Base-by-base conservation (phyloP, 2,888 invertebrate species). In the Euplagia quadripunctaria region DNA sequence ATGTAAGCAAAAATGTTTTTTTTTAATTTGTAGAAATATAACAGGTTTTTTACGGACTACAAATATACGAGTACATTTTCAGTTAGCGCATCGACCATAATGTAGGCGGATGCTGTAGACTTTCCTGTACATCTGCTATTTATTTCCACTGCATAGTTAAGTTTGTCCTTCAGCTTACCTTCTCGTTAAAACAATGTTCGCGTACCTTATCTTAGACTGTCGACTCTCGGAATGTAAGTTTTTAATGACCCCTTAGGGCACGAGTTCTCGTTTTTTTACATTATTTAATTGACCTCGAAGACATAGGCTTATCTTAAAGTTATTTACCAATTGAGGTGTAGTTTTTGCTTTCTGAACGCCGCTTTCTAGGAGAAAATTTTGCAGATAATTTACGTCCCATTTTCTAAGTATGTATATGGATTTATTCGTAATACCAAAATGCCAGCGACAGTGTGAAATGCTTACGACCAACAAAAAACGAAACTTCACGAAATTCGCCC, bases 401-500 rank as follows among this genome's bases (percentile, higher is more conserved):
- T 46, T 46, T 31, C 12, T 14, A 61, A 14, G 61, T 31, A 2
- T 31, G 31, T 58, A 58, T 11, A 65, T 20, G 0, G 14, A 49
- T 49, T 16, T 31, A 31, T 66, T 11, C 31, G 8, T 17, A 51
- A 66, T 31, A 66, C 49, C 49, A 66, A 51, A 49, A 51, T 51
- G 31, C 9, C 31, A 66, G 11, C 9, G 17, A 51, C 14, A 77
- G 79, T 74, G 70, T 65, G 31, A 66, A 68, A 71, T 68, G 68
- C 41, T 41, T 41, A 17, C 3, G 14, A 46, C n/a, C 31, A 43
- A 17, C 41, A 75, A 70, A 71, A 73, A 71, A 16, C 7, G 0
- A 31, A 43, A 64, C 64, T 71, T 64, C 65, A 52, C 5, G 63
- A 75, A 73, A 78, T 83, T 79, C 58, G 61, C 66, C 75, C 68